These are phyloP conservation scores for Paralichthys olivaceus DNA, from an alignment of 2,113 vertebrate species.

Conservation along the genomic window DNA sequence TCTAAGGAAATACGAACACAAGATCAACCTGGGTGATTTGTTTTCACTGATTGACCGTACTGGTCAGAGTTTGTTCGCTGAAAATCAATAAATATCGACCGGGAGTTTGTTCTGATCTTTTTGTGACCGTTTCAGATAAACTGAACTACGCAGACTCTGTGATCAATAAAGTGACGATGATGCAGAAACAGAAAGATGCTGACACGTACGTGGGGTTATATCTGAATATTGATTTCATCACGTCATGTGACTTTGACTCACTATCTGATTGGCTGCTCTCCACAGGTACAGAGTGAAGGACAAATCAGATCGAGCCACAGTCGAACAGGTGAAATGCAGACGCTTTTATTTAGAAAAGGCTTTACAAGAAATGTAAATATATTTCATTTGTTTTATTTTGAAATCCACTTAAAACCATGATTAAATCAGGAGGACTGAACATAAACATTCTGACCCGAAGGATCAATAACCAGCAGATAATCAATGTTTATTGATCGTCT, in stretches of 20 bases:
- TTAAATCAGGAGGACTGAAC: no score
- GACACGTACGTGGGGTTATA: conserved; percentile 71
- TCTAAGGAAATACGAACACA: conserved; percentile 82
- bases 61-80: background rate
- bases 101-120: background rate
- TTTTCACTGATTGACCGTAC: background rate
- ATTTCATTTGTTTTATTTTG: background rate
- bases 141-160: conserved; percentile 75
- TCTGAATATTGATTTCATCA: background rate
- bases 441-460: background rate
- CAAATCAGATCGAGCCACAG: conserved; percentile 96
- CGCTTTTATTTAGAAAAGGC: conserved; percentile 27
- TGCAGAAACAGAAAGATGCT: conserved; percentile 79
- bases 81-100: background rate
- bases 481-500: background rate
- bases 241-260: conserved; percentile 15
- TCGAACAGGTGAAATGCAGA: conserved; percentile 88
- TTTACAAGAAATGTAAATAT: background rate
- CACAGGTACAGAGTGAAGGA: conserved; percentile 94
- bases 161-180: conserved; percentile 80
- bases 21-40: conserved; percentile 80
- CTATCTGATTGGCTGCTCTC: conserved; percentile 36
- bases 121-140: conserved; percentile 67
- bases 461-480: background rate
- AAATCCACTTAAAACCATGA: background rate